Conservation (phyloP, 2,888 invertebrate genomes). For the Pseudococcus viburni region DNA sequence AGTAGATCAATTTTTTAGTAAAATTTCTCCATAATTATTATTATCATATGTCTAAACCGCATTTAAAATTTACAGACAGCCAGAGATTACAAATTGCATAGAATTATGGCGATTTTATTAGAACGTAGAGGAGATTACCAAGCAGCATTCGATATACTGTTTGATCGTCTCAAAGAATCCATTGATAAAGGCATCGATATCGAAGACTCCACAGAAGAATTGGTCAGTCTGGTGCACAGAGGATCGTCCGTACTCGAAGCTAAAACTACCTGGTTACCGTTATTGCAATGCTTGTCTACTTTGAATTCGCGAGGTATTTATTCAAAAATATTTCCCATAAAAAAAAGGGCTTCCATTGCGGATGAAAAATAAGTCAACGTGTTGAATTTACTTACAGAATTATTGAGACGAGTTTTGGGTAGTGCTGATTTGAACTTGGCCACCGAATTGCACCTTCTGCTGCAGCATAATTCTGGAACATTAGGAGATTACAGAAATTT, state of each 20-base stretch:
- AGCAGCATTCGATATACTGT: conserved; percentile 72
- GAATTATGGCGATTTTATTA: conserved; percentile 81
- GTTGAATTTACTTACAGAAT: conserved; percentile 66
- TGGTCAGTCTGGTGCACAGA: conserved; percentile 69
- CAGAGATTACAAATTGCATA: conserved; percentile 75
- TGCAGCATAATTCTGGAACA: conserved; percentile 74
- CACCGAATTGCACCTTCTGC: conserved; percentile 73
- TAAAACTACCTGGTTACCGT: conserved; percentile 69
- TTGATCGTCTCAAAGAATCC: conserved; percentile 72
- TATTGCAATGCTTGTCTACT: conserved; percentile 69
- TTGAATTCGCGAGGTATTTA: conserved; percentile 69
- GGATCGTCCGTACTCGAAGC: conserved; percentile 69
- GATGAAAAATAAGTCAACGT: background rate
- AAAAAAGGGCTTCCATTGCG: too few relatives aligned
- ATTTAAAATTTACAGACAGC: conserved; percentile 53
- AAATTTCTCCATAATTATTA: background rate
- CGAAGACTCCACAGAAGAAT: conserved; percentile 69
- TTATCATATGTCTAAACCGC: background rate
- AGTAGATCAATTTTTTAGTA: conserved; percentile 69
- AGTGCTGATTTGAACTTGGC: conserved; percentile 75
- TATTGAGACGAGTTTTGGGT: conserved; percentile 71
- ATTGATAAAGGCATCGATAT: conserved; percentile 69
- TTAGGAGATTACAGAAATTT: conserved; percentile 75
- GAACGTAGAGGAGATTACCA: conserved; percentile 82
- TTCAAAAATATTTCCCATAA: background rate